Evolutionary conservation across 2,888 invertebrate species (phyloP).

Genomic region (Andrena haemorrhoa): DNA sequence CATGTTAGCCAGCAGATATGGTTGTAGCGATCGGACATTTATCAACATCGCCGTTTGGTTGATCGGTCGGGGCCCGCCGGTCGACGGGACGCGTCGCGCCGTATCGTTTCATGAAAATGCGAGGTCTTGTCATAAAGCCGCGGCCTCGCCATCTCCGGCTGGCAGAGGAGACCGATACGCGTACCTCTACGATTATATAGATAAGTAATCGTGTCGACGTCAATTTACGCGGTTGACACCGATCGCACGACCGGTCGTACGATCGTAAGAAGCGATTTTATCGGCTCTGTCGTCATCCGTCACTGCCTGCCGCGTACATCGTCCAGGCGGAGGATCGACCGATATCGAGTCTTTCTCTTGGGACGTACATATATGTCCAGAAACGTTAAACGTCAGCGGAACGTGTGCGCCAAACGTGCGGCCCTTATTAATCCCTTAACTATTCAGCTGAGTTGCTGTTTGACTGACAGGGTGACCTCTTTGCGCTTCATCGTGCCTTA

Average conservation of each 20-base stretch:
- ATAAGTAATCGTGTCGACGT: slow-evolving; percentile 63
- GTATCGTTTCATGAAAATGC: slow-evolving; percentile 63
- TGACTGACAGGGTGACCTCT: background rate
- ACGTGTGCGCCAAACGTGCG: slow-evolving; percentile 31
- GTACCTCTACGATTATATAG: slow-evolving; percentile 38
- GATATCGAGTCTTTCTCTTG: slow-evolving; percentile 40
- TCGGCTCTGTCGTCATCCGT: slow-evolving; percentile 59
- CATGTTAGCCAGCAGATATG: slow-evolving; percentile 49
- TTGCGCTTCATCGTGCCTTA: background rate
- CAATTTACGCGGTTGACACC: slow-evolving; percentile 63
- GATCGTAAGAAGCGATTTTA: slow-evolving; percentile 68
- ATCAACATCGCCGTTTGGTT: slow-evolving; percentile 43
- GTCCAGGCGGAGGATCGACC: slow-evolving; percentile 10
- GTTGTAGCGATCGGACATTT: slow-evolving; percentile 54
- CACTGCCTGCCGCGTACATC: slow-evolving; percentile 54
- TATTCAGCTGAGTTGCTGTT: background rate
- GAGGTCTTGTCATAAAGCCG: slow-evolving; percentile 50
- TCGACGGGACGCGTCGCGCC: slow-evolving; percentile 19
- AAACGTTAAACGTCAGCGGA: slow-evolving; percentile 45
- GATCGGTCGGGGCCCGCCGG: background rate
- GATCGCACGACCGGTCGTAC: slow-evolving; percentile 51
- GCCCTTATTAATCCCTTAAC: slow-evolving; percentile 33
- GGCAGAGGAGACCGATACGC: slow-evolving; percentile 23
- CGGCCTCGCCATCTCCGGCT: background rate
- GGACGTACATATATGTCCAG: slow-evolving; percentile 23